These are phyloP conservation scores for Aphaenogaster ashmeadi DNA, from an alignment of 1,140 invertebrate species.

Conservation along the genomic window DNA sequence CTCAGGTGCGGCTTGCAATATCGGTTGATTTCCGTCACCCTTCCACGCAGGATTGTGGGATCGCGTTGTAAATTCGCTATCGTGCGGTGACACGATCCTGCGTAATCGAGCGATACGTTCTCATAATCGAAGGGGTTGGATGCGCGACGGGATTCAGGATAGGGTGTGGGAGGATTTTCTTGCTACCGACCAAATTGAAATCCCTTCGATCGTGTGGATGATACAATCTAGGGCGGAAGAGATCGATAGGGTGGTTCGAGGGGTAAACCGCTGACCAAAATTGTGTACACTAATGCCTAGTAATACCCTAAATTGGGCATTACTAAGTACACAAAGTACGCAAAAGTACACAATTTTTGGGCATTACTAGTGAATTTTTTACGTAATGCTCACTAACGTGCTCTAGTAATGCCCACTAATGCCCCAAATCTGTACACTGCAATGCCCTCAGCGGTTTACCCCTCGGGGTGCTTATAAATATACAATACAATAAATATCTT, in stretches of 20 bases:
- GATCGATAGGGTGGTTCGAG: neutral
- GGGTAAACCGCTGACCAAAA: no score
- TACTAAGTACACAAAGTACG: no score
- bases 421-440: no score
- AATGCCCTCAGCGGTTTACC: no score
- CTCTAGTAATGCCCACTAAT: no score
- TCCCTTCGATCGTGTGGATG: conserved; percentile 4
- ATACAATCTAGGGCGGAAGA: neutral
- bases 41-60: conserved; percentile 22
- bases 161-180: conserved; percentile 19
- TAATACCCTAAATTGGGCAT: no score
- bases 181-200: conserved; percentile 45
- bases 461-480: neutral
- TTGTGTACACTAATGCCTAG: no score
- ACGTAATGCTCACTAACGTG: no score
- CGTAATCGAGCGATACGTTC: conserved; percentile 60
- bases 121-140: conserved; percentile 54
- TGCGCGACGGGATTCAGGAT: neutral
- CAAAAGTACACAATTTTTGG: no score
- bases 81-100: conserved; percentile 53
- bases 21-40: conserved; percentile 38
- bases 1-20: conserved; percentile 36
- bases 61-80: conserved; percentile 52
- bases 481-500: neutral
- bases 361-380: no score